Evolutionary conservation across 64 coral and sea anemone genomes (phyloP).

Genomic region (Montipora foliosa): DNA sequence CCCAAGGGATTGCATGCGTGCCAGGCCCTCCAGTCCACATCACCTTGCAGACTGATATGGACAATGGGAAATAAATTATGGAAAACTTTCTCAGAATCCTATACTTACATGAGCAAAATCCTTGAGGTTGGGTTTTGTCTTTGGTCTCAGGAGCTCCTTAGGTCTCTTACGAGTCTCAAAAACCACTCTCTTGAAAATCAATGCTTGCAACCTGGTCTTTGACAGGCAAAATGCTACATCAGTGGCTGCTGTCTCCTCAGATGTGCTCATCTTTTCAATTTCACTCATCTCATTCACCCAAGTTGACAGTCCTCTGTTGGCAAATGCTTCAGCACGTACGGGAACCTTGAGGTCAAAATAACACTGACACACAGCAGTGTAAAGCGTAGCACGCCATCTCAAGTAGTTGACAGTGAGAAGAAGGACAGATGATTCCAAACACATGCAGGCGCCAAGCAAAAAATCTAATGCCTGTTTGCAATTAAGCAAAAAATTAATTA

Average conservation of each 20-base stretch:
- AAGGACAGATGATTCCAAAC: conserved; percentile 89
- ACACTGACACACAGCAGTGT: conserved; percentile 93
- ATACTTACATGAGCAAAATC: conserved; percentile 88
- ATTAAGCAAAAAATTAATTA: too few species aligned
- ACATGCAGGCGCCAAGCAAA: conserved; percentile 93
- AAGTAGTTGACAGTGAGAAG: conserved; percentile 89
- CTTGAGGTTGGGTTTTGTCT: conserved; percentile 88
- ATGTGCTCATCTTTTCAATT: conserved; percentile 93
- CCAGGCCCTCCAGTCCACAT: too few species aligned
- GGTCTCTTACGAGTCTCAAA: conserved; percentile 97
- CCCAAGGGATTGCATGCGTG: too few species aligned
- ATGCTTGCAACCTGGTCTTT: conserved; percentile 88
- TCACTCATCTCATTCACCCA: conserved; percentile 91
- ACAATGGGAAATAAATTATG: too few species aligned
- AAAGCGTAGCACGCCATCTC: conserved; percentile 86
- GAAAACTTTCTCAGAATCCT: too few species aligned
- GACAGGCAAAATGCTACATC: conserved; percentile 81
- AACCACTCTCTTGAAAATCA: conserved; percentile 93
- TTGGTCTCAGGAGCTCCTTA: conserved; percentile 91
- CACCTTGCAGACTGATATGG: too few species aligned
- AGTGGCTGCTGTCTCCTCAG: conserved; percentile 74
- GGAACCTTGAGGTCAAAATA: conserved; percentile 93
- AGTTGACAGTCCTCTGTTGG: conserved; percentile 78
- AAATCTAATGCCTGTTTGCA: conserved; percentile 84
- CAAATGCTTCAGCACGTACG: conserved; percentile 91